Evolutionary conservation across 2,888 invertebrate species (phyloP), one percentile per base, ranked within the genome.

Genomic region (Caenorhabditis sp.): DNA sequence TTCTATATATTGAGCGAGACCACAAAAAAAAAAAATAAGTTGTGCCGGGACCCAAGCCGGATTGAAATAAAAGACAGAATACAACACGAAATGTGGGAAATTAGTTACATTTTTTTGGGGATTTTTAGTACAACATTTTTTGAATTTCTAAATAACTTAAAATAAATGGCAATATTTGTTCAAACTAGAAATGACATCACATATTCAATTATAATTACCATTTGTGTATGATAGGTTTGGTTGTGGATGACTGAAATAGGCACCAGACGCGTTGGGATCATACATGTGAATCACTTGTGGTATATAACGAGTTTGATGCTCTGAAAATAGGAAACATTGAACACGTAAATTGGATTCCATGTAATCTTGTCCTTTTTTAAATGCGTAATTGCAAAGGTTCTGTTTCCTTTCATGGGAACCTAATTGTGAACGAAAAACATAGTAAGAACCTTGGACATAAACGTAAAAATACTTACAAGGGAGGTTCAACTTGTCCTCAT

Each of bases 111-210:
- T 12, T 17, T 17, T 43, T 43, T 10, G 43, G 43, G 43, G 14
- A 3, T 43, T 43, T 43, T 43, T 43, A 43, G 43, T 43, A 43
- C 12, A 43, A 43, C 43, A 43, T 43, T 17, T 43, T 43, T 43
- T 43, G 5, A 43, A 43, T 10, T 17, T 10, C 43, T 10, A 43
- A 17, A 43, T 31, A 31, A 31, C 31, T 31, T 12, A 17, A 43
- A 43, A 43, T 43, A 43, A 17, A 43, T 43, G 43, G 43, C 43
- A 43, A 43, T 43, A 43, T 43, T 43, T 43, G 43, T 43, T 43
- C 43, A 43, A 43, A 43, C 43, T 43, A 43, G 43, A 43, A 43
- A 43, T 43, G 43, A 43, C 43, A 43, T 43, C 43, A 43, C 43
- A 43, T 43, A 43, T 17, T 43, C 17, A 43, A 43, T 43, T 43